Base-by-base conservation (phyloP, 2,888 invertebrate species). In the Aelia acuminata region DNA sequence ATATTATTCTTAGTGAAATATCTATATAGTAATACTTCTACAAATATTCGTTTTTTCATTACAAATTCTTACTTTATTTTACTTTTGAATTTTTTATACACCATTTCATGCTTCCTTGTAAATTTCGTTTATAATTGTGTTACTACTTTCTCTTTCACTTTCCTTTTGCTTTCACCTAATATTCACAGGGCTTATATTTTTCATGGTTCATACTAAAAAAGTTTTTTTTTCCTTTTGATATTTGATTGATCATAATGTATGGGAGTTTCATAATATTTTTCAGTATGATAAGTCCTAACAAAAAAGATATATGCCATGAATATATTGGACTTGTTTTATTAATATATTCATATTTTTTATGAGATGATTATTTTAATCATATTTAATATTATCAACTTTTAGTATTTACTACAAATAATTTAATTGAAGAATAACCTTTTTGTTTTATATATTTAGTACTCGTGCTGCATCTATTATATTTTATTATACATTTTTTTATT, bases 111-210 rank as follows among this genome's bases (percentile, higher is more conserved):
- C 18, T 35, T 70, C 18, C 7, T 0, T 18, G 31, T 70, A 7
- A 13, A 70, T 70, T 70, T 70, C 18, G 18, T 70, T 18, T 18
- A 35, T 20, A 70, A 35, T 70, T 35, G 35, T 70, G 63, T 70
- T 70, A 70, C 43, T 11, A 80, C 80, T 80, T 80, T 80, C 80
- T 80, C 80, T 80, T 80, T 80, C 80, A 80, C 80, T 80, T 43
- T 80, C 80, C 80, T 80, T 43, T 47, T 80, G 80, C 80, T 80
- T 80, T 80, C 80, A 80, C 80, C 11, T n/a, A 1, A 47, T 26
- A 57, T 1, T 80, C 10, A 20, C 35, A 18, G 31, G 31, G 63
- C 31, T 35, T 70, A 20, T 3, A 57, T 31, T 18, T 70, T 26
- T 26, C 2, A 57, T 26, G 3, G 57, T 3, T 3, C 57, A 11